Evolutionary conservation across 2,113 vertebrate genomes (phyloP).

Genomic region (Pica pica): DNA sequence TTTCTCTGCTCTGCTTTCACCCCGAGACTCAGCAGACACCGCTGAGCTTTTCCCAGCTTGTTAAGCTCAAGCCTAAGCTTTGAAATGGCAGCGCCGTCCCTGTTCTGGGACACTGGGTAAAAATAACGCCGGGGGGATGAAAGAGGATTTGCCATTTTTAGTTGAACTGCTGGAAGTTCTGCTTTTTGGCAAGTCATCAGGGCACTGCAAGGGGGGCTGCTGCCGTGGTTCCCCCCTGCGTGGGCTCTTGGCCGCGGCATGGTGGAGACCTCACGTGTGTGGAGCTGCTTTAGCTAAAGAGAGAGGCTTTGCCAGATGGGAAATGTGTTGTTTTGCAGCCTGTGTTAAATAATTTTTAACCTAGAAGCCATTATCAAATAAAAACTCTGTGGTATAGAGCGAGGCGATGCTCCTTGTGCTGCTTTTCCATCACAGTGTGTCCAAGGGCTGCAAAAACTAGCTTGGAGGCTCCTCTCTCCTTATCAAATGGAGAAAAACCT

Average conservation of each 20-base stretch:
- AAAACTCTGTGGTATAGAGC: background rate
- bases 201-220: background rate
- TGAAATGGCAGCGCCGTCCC: constrained; percentile 3
- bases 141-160: constrained; percentile 9
- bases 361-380: background rate
- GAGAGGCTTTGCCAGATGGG: background rate
- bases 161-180: constrained; percentile 2
- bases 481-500: background rate
- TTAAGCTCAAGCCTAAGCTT: constrained; percentile 3
- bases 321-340: background rate
- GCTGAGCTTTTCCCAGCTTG: background rate
- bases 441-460: background rate
- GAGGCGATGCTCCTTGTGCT: background rate
- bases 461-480: background rate
- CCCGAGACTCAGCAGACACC: background rate
- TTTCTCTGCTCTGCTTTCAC: background rate
- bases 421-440: background rate
- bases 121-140: background rate
- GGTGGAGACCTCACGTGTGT: background rate
- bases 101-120: background rate
- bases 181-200: background rate
- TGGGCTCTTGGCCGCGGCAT: background rate
- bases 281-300: background rate
- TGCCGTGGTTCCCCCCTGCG: background rate
- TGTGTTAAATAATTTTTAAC: background rate